Conservation (phyloP, 2,888 invertebrate species). For the Cyaniris semiargus region DNA sequence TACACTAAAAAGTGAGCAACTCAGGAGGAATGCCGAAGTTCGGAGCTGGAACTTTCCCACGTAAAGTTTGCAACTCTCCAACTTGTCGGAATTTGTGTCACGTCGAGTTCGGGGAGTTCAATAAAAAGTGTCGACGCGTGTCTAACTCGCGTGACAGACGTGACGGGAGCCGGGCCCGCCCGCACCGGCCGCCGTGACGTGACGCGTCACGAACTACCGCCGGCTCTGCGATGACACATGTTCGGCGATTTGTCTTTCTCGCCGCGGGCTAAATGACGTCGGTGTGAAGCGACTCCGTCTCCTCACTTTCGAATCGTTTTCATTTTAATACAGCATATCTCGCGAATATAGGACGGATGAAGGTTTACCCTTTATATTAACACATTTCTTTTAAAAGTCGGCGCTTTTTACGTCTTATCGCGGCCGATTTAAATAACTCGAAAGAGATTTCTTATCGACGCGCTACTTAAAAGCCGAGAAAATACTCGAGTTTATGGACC, state of each 20-base stretch:
- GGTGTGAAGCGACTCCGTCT: neutral
- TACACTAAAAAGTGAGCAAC: slow-evolving; percentile 18
- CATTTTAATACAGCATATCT: neutral
- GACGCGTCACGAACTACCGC: neutral
- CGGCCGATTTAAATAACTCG: slow-evolving; percentile 1
- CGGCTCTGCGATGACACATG: neutral
- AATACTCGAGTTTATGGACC: slow-evolving; percentile 31
- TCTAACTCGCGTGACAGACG: slow-evolving; percentile 27
- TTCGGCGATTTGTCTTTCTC: neutral
- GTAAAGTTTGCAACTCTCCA: slow-evolving; percentile 14
- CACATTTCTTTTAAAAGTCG: neutral
- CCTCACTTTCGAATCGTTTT: neutral
- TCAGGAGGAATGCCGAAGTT: slow-evolving; percentile 19
- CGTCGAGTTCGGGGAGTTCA: slow-evolving; percentile 20
- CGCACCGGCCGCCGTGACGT: neutral
- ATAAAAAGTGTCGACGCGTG: slow-evolving; percentile 26
- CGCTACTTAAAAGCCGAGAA: slow-evolving; percentile 25
- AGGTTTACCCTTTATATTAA: neutral
- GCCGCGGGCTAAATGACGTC: neutral
- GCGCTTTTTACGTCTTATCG: neutral
- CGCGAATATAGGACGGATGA: neutral
- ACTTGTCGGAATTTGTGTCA: slow-evolving; percentile 20
- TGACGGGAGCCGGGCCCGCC: neutral
- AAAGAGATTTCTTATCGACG: slow-evolving; percentile 25
- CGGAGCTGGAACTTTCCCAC: slow-evolving; percentile 4